Conservation (phyloP, 2,797 vertebrate species). For the Chelmon rostratus region DNA sequence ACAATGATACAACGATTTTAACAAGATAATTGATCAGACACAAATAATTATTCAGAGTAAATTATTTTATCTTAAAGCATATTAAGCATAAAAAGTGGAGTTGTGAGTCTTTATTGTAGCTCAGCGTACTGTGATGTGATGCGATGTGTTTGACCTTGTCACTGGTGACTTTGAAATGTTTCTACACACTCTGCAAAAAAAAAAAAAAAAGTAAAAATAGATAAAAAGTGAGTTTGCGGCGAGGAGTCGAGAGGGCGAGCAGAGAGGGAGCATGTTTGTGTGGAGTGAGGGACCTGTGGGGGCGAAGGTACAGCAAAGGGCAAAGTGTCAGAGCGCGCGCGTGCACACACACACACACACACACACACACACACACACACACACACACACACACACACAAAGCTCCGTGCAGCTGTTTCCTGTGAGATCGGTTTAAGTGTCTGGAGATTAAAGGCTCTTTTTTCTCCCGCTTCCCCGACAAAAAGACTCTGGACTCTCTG, state of each 20-base stretch:
- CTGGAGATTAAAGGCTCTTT: conserved; percentile 46
- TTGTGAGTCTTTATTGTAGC: background rate
- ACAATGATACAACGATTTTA: too few species aligned
- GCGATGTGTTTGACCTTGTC: conserved; percentile 29
- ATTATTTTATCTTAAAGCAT: too few species aligned
- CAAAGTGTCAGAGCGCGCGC: conserved; percentile 33
- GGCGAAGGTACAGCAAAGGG: conserved; percentile 39
- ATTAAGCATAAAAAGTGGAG: background rate
- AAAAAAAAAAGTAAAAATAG: conserved; percentile 30
- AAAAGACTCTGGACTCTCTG: background rate
- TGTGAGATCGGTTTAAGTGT: conserved; percentile 31
- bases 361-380: background rate
- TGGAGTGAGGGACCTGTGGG: conserved; percentile 43
- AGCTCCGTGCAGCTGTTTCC: background rate
- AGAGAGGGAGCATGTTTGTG: conserved; percentile 39
- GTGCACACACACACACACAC: conserved; percentile 7
- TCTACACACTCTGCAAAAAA: conserved; percentile 37
- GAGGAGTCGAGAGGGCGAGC: conserved; percentile 53
- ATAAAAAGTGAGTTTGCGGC: conserved; percentile 52
- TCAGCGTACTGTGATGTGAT: background rate
- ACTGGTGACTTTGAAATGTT: conserved; percentile 52
- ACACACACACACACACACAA: conserved; percentile 9
- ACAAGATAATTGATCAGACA: too few species aligned
- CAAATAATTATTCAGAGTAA: too few species aligned
- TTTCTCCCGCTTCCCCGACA: conserved; percentile 25